A percentile compares a stretch with the other conserved stretches of the same genome.
Evolutionary conservation across 2,113 vertebrate species (phyloP).

Genomic region (Oryzias woworae): DNA sequence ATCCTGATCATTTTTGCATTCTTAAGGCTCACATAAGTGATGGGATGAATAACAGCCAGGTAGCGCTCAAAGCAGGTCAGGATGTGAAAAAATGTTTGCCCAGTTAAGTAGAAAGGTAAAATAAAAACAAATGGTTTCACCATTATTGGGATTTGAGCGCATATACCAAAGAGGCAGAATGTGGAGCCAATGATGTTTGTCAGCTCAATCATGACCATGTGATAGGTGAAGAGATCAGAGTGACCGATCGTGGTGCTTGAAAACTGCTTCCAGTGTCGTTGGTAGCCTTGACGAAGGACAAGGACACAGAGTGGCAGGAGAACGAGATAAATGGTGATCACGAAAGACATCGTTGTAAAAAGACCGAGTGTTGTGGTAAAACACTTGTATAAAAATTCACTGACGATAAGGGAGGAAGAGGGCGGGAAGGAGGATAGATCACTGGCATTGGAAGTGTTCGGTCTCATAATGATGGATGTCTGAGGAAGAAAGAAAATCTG

Average conservation of each 20-base stretch:
- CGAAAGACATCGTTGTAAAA: neutral
- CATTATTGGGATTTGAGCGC: too few species aligned
- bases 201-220: slow-evolving; percentile 8
- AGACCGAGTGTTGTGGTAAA: too few species aligned
- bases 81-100: neutral
- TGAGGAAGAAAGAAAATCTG: too few species aligned
- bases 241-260: neutral
- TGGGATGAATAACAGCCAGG: neutral
- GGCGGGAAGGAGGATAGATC: too few species aligned
- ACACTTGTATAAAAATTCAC: too few species aligned
- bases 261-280: neutral
- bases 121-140: too few species aligned
- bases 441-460: too few species aligned
- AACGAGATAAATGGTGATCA: neutral
- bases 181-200: neutral
- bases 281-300: neutral
- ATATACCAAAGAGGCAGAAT: neutral
- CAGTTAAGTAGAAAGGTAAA: neutral
- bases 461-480: too few species aligned
- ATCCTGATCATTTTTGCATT: too few species aligned
- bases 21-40: too few species aligned
- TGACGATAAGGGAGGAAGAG: too few species aligned
- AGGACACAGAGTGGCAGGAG: neutral
- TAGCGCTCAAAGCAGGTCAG: neutral
- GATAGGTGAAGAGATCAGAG: slow-evolving; percentile 6